Base-by-base conservation (phyloP, 2,797 vertebrate species). In the Ctenopoma multispine region DNA sequence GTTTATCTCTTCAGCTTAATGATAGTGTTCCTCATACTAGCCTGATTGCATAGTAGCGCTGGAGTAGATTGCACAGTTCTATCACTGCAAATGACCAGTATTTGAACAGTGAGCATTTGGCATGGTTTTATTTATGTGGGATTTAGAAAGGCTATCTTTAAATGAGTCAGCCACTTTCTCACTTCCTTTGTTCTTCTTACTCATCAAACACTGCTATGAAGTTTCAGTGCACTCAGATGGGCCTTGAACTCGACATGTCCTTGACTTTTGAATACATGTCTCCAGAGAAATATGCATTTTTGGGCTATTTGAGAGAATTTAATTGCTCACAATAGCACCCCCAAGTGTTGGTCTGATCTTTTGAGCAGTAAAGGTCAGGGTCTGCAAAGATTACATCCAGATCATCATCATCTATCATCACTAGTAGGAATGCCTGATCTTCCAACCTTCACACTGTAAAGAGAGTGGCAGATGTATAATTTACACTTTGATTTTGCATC, bases 1-100 rank as follows among this genome's bases (percentile, higher is more conserved):
- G 87, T 92, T 92, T 90, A 91, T 92, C 87, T 90, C 87, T 72
- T 75, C 65, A 62, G 72, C 75, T 79, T 91, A 91, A 93, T 92
- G 85, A 91, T 81, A 90, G 90, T 80, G 76, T 87, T 89, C 70
- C 80, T 90, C 38, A 58, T 69, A 58, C 75, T 49, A 5, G 57
- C 57, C 77, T 87, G 90, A 92, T 92, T 91, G 89, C 85, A 92
- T 62, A 76, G 86, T 81, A 91, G 80, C 51, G n/a, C 55, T 78
- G 46, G 49, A 71, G 63, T 38, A 82, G 89, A 87, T 87, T 89
- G 85, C 83, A 81, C 62, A 72, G 64, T 79, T 79, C 78, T 82
- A 89, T 92, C 81, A 60, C 80, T 75, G 81, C 80, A 87, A 91
- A 90, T 86, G 87, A 80, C 87, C 86, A 72, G 84, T 80, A 85